Base-by-base conservation (phyloP, 1,140 invertebrate genomes). In the Nomia melanderi region DNA sequence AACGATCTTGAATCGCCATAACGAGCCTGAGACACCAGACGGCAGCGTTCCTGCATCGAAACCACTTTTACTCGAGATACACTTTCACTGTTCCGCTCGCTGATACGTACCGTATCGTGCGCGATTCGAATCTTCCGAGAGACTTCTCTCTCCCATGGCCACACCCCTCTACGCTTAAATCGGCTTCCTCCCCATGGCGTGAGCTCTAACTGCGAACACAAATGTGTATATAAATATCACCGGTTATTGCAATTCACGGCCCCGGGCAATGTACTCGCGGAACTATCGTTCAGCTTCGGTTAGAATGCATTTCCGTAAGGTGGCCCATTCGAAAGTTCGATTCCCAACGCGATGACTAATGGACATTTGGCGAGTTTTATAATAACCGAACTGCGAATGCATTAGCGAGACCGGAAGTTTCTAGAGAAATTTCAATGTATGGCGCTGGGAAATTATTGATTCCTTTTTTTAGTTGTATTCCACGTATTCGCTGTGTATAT, bases 21-120 rank as follows among this genome's bases (percentile, higher is more conserved):
- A 89, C 84, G 81, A 89, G 86, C 50, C 29, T 11, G 33, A 78
- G 41, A 78, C 44, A 73, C 67, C 74, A 82, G 59, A 47, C 67
- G 20, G 8, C n/a, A 9, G 57, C 82, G 69, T 81, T 84, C 82
- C 73, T 84, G 50, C 70, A 69, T 71, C 33, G 54, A 86, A 87
- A 90, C 87, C 77, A 91, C 90, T 91, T 91, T 90, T 91, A 91
- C 89, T 83, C 73, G 60, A 56, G 79, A 82, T 83, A 71, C 65
- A 90, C 90, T 91, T 91, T 91, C 90, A 91, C 90, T 89, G 86
- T 86, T 90, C 83, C 87, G 86, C 82, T 90, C 78, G 74, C 82
- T 82, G 85, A 88, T 88, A 81, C 86, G 72, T 74, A 76, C 72
- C 83, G 72, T 81, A 86, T 80, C 79, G 81, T 74, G 57, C 23